These are phyloP conservation scores for Eretmocerus hayati DNA, from an alignment of 2,888 invertebrate genomes.

Conservation along the genomic window DNA sequence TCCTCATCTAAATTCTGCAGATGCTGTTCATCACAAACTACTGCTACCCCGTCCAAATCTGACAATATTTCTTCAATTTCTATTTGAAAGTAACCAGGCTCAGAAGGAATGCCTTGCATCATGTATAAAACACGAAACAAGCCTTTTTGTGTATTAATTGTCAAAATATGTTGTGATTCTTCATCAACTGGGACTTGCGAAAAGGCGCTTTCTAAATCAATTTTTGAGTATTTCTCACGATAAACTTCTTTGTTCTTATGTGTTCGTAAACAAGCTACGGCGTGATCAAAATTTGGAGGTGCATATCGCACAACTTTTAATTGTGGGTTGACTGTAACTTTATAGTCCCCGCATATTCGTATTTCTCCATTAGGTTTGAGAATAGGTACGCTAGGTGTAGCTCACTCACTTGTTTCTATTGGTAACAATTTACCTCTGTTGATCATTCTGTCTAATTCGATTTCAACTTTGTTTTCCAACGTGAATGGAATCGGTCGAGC, in stretches of 20 bases:
- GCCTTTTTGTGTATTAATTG: neutral
- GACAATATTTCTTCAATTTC: neutral
- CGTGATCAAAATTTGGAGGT: conserved; percentile 26
- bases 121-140: neutral
- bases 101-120: neutral
- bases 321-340: conserved; percentile 29
- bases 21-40: neutral
- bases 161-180: neutral
- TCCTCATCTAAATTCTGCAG: neutral
- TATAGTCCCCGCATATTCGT: conserved; percentile 29
- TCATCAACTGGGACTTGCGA: conserved; percentile 17
- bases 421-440: neutral
- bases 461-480: conserved; percentile 7
- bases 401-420: conserved; percentile 31
- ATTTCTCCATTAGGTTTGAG: conserved; percentile 28
- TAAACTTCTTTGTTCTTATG: conserved; percentile 15
- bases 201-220: conserved; percentile 20
- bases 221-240: conserved; percentile 25
- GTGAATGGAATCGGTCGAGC: conserved; percentile 10
- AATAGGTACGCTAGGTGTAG: conserved; percentile 35
- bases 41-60: neutral
- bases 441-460: conserved; percentile 6
- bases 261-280: conserved; percentile 26
- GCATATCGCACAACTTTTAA: conserved; percentile 30
- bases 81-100: neutral